Base-by-base conservation (phyloP, 2,888 invertebrate species). In the Idaea straminata region DNA sequence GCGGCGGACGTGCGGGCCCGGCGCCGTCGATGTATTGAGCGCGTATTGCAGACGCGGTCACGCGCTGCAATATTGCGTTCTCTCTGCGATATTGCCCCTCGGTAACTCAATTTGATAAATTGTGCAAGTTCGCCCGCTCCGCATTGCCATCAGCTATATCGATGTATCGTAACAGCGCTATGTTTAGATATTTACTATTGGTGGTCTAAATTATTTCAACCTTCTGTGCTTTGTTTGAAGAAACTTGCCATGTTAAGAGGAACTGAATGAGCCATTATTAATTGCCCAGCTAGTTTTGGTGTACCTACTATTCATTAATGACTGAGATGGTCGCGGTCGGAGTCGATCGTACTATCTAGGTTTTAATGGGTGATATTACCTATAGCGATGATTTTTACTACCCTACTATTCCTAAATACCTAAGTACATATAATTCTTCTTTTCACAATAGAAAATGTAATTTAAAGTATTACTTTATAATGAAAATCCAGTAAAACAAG, bases 21-120 rank as follows among this genome's bases (percentile, higher is more conserved):
- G 88, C 89, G 89, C 89, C 90, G 89, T 87, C 92, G 92, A 91
- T 92, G 92, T 93, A 93, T 93, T 88, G 93, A 93, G 91, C 93
- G 93, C 89, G 92, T 89, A 89, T 91, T 92, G 91, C 92, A 91
- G 92, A 91, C 90, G 91, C 91, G 91, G 91, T 92, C 92, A 92
- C 91, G 92, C 92, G 92, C 91, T 91, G 92, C 92, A 92, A 92
- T 92, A 92, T 92, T 92, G 92, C 92, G 92, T 91, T 86, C 91
- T 88, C 88, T 88, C 83, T 85, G 83, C 90, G 89, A 91, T 92
- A 92, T 92, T 92, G 89, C 92, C 90, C 88, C 90, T 87, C 90
- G 82, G 86, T 91, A 92, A 92, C 91, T 92, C 91, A 90, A 90
- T 91, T 92, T 92, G 91, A 91, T 92, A 89, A 89, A 92, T 91